Conservation (phyloP, 2,113 vertebrate species). For the Prinia subflava region DNA sequence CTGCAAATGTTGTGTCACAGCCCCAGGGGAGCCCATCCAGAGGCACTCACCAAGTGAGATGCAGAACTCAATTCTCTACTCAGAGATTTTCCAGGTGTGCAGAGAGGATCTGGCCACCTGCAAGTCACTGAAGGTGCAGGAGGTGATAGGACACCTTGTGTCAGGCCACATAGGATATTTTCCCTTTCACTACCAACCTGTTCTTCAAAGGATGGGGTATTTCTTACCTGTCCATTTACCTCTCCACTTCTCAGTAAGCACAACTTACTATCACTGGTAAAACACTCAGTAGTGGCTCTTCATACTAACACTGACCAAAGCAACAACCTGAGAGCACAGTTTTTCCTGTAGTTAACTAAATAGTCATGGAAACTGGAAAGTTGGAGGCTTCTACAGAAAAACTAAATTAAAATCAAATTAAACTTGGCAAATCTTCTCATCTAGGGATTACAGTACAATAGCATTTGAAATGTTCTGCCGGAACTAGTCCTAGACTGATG, state of each 20-base stretch:
- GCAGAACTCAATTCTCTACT: not conserved
- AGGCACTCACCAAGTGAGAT: not conserved
- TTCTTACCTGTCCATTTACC: not conserved
- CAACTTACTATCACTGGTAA: not conserved
- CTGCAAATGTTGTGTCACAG: not conserved
- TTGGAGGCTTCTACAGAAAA: not conserved
- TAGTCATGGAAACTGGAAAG: not conserved
- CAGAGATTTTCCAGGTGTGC: not conserved
- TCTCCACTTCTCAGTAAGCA: not conserved
- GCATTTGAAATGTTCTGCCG: not conserved
- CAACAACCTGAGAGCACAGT: fast-evolving
- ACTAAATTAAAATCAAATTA: not conserved
- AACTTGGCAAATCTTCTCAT: not conserved
- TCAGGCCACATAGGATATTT: fast-evolving
- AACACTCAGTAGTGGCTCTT: not conserved
- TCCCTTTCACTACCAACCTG: not conserved
- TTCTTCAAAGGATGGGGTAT: not conserved
- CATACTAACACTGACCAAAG: not conserved
- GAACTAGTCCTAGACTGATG: not conserved
- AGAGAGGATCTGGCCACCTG: not conserved
- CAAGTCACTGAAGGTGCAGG: not conserved
- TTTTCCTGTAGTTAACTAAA: not conserved
- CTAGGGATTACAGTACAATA: not conserved
- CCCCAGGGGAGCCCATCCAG: not conserved
- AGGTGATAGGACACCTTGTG: not conserved